A percentile compares a stretch with the other conserved stretches of the same genome.
Evolutionary conservation across 2,113 vertebrate genomes (phyloP).

Genomic region (Clarias macrocephalus): DNA sequence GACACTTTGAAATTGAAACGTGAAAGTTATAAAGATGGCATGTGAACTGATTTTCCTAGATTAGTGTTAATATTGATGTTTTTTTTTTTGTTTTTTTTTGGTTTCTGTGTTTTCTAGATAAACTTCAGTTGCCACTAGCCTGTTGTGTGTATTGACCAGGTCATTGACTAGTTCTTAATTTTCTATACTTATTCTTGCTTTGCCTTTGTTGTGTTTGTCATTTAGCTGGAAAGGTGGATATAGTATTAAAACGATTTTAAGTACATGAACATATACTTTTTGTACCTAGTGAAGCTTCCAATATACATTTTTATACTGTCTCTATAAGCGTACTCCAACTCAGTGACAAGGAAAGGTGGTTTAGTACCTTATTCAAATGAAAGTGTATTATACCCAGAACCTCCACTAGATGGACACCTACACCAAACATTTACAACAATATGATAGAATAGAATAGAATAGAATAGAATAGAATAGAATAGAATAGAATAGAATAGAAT

Average conservation of each 20-base stretch:
- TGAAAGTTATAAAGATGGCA: too few species aligned
- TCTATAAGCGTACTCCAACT: neutral
- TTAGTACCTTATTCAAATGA: neutral
- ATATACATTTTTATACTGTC: neutral
- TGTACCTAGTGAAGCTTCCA: neutral
- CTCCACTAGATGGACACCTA: slow-evolving; percentile 31
- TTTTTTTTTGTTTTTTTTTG: too few species aligned
- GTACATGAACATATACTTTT: neutral
- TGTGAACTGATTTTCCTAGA: too few species aligned
- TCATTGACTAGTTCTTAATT: neutral
- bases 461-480: neutral
- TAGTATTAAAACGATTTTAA: neutral
- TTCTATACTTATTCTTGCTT: neutral
- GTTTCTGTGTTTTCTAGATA: neutral
- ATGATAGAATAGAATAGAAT: neutral
- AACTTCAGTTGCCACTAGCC: neutral
- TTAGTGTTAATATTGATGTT: neutral
- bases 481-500: neutral
- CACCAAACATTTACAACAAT: neutral
- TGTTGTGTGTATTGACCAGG: neutral
- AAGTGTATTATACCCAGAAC: neutral
- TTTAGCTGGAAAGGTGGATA: neutral
- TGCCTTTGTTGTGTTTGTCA: neutral
- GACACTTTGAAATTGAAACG: too few species aligned
- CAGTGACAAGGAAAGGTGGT: neutral